Conservation (phyloP, 2,113 vertebrate species). For the Cyphomyrus discorhynchus region DNA sequence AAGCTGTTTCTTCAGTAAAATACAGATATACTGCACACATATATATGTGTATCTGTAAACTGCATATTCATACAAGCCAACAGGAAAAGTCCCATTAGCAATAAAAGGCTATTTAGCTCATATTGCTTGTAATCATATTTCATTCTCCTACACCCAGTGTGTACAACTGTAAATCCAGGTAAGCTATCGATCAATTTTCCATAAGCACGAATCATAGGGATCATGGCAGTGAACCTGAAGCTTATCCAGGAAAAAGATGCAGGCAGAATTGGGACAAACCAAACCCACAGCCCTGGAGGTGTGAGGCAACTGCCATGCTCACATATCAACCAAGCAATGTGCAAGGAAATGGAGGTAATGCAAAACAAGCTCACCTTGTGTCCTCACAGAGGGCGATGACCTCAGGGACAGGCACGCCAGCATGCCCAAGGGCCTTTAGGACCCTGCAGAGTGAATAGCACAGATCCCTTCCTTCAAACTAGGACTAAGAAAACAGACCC, state of each 20-base stretch:
- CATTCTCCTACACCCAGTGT: not conserved
- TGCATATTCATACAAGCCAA: not conserved
- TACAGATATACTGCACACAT: not conserved
- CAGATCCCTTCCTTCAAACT: not conserved
- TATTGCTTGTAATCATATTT: not conserved
- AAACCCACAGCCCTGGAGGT: not conserved
- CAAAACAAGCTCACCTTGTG: constrained; percentile 57
- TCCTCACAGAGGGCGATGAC: constrained; percentile 65
- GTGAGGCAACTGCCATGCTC: not conserved
- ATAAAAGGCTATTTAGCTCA: not conserved
- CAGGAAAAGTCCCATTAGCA: not conserved
- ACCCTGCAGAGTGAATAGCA: constrained; percentile 46
- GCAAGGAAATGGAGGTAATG: not conserved
- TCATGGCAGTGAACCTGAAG: not conserved
- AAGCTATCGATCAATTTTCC: not conserved
- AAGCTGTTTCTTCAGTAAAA: not conserved
- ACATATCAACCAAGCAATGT: not conserved
- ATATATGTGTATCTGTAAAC: not conserved
- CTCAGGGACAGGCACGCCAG: constrained; percentile 64
- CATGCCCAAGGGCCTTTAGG: constrained; percentile 60
- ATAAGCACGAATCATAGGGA: not conserved
- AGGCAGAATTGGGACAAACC: not conserved
- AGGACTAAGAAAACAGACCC: not conserved
- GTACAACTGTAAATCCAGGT: not conserved
- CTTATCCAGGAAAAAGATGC: not conserved